phyloP scores from a whole-genome alignment of 1,140 invertebrate species.

The Ylistrum balloti region DNA sequence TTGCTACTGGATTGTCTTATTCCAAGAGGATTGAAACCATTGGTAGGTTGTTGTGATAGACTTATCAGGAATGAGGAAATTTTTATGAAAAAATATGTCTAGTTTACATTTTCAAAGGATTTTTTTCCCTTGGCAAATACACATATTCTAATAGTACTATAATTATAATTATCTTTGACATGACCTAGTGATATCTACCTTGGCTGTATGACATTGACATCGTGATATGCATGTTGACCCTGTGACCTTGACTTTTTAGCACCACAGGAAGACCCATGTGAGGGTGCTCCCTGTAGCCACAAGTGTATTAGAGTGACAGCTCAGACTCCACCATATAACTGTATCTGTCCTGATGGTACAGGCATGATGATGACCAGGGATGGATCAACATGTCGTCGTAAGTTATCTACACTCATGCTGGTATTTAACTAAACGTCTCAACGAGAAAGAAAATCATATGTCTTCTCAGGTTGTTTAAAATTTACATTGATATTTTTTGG shows the following conservation, averaged over 20 bases:
- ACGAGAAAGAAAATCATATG: too few relatives aligned
- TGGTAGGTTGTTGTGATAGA: background rate
- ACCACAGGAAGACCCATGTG: constrained; percentile 54
- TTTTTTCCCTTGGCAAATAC: too few relatives aligned
- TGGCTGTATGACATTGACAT: background rate
- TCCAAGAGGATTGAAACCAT: background rate
- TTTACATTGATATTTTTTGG: too few relatives aligned
- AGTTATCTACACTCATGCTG: background rate
- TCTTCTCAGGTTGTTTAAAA: too few relatives aligned
- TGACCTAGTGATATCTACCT: background rate
- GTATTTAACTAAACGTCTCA: too few relatives aligned
- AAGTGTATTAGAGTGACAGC: constrained; percentile 64
- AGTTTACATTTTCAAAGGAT: too few relatives aligned
- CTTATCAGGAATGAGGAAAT: background rate
- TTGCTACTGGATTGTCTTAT: constrained; percentile 7
- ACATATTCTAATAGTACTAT: too few relatives aligned
- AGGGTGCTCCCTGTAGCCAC: constrained; percentile 62
- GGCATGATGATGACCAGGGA: constrained; percentile 64
- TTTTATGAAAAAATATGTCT: too few relatives aligned
- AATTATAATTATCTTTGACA: too few relatives aligned
- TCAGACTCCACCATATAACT: constrained; percentile 57
- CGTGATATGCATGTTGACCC: background rate
- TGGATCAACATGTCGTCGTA: constrained; percentile 65
- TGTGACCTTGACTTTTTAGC: constrained; percentile 4
- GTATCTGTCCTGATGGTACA: constrained; percentile 67